A percentile compares a stretch with the other conserved stretches of the same genome.
phyloP scores from a whole-genome alignment of 2,113 vertebrate species.

The Micronycteris hirsuta region DNA sequence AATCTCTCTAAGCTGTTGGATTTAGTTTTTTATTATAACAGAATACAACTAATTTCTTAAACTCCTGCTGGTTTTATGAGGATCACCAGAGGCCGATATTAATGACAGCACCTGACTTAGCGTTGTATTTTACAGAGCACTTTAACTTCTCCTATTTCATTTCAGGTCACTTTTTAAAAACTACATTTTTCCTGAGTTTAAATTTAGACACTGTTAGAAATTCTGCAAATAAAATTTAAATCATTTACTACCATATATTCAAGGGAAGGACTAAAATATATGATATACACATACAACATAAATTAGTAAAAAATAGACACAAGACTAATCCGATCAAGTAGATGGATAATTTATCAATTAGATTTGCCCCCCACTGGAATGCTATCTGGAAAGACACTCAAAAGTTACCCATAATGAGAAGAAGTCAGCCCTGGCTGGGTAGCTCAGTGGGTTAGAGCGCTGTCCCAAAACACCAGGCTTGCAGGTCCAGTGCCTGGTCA shows the following conservation, averaged over 20 bases:
- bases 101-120: conserved; percentile 1
- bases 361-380: background rate
- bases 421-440: background rate
- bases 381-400: background rate
- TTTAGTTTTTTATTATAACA: conserved; percentile 46
- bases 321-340: background rate
- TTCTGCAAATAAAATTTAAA: background rate
- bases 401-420: background rate
- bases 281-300: background rate
- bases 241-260: background rate
- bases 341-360: background rate
- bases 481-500: no score
- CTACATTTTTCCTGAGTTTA: background rate
- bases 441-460: no score
- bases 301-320: background rate
- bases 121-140: conserved; percentile 15
- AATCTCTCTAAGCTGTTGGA: conserved; percentile 43
- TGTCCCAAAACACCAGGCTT: no score
- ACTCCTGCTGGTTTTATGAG: conserved; percentile 30
- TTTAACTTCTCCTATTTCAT: background rate
- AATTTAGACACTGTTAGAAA: background rate
- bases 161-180: background rate
- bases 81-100: conserved; percentile 52
- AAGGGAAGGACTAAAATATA: background rate
- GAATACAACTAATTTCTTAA: conserved; percentile 41